Evolutionary conservation across 2,113 vertebrate genomes (phyloP), one percentile per base, ranked within the genome.

Genomic region (Poicephalus meyeri): DNA sequence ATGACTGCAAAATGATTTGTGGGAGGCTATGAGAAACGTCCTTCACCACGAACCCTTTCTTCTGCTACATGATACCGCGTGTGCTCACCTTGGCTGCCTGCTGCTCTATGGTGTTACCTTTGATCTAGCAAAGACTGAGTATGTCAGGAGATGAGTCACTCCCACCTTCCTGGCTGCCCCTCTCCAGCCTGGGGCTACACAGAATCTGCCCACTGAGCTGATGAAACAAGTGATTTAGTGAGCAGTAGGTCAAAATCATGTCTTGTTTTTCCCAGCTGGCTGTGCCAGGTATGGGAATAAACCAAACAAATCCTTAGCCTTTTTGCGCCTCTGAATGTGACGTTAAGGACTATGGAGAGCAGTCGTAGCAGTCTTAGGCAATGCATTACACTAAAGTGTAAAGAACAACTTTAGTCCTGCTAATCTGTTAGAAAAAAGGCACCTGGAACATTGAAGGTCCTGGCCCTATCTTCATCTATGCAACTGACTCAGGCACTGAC

Each of bases 61-160:
- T 94, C n/a, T 70, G 41, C 41, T 11, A 15, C 25, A 33, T 89
- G 87, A 86, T 33, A 63, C 31, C 46, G 25, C 1, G 0, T 46
- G 25, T 58, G 28, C 66, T 94, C 71, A 92, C 78, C 71, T 91
- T 85, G 58, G 28, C 56, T 81, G 29, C 49, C 74, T 85, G 58
- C 21, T 82, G 81, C 84, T 63, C 63, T 41, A 70, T 77, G 66
- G 68, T 47, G 65, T n/a, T 60, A 37, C 46, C 31, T 91, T 87
- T 79, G 37, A 72, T 82, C 46, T 63, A 2, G 5, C 33, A 49
- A 64, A 61, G 39, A 84, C 10, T 41, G 63, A 89, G 2, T 86
- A 52, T 82, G 26, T 92, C 80, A 89, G 86, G 8, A 95, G 74
- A 64, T 91, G 53, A 95, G 37, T 91, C 85, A 94, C 53, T 61